Evolutionary conservation across 2,113 vertebrate species (phyloP).

Genomic region (Cromileptes altivelis): DNA sequence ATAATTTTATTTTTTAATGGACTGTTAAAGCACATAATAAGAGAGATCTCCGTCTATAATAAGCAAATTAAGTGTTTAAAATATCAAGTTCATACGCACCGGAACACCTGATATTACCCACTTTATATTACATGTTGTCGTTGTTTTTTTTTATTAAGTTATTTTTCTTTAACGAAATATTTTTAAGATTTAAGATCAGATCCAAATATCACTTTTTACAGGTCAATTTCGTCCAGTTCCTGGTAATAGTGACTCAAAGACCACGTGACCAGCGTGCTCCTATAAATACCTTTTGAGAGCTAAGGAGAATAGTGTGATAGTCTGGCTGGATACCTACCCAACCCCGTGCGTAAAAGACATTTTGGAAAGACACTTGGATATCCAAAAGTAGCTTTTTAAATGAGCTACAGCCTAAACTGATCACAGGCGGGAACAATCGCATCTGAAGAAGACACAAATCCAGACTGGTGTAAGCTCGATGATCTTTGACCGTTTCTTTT

Average conservation of each 20-base stretch:
- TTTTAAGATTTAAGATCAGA: not conserved
- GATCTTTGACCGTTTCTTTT: slow-evolving; percentile 39
- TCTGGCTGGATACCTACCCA: slow-evolving; percentile 75
- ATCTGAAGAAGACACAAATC: slow-evolving; percentile 5
- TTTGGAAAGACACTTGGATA: slow-evolving; percentile 52
- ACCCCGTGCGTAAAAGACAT: slow-evolving; percentile 71
- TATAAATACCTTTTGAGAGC: slow-evolving; percentile 86
- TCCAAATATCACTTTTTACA: slow-evolving; percentile 40
- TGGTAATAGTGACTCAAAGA: slow-evolving; percentile 80
- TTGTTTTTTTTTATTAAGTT: not conserved
- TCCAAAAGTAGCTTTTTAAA: slow-evolving; percentile 31
- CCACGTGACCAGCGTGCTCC: slow-evolving; percentile 83
- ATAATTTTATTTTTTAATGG: not conserved
- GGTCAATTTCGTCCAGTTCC: slow-evolving; percentile 68
- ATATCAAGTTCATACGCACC: not conserved
- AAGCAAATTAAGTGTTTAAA: not conserved
- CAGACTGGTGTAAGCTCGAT: slow-evolving; percentile 10
- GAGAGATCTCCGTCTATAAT: not conserved
- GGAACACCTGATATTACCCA: not conserved
- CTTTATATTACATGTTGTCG: not conserved
- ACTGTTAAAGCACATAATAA: not conserved
- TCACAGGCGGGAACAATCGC: slow-evolving; percentile 8
- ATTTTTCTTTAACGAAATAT: not conserved
- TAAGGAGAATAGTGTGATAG: slow-evolving; percentile 78
- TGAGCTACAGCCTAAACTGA: slow-evolving; percentile 1